Percentiles rank a stretch among this genome's conserved stretches.
These are phyloP conservation scores for Hestina assimilis DNA, from an alignment of 1,140 invertebrate genomes.

Conservation along the genomic window DNA sequence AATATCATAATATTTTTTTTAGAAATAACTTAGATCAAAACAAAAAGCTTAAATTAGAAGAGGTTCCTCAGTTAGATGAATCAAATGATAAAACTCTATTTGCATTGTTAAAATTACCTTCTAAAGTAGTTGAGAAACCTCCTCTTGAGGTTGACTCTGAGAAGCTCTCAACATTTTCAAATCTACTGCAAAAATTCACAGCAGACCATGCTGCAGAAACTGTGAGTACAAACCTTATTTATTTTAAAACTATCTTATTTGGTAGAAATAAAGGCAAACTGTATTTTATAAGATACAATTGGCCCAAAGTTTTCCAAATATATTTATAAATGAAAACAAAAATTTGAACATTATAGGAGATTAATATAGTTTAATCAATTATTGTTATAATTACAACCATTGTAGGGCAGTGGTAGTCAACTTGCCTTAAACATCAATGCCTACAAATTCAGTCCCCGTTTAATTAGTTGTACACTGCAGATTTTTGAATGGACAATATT, in stretches of 20 bases:
- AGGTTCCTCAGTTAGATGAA: conserved; percentile 52
- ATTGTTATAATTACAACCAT: too few relatives aligned
- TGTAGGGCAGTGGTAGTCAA: too few relatives aligned
- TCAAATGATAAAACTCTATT: conserved; percentile 80
- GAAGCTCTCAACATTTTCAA: conserved; percentile 70
- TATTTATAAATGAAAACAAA: too few relatives aligned
- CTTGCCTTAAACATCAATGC: too few relatives aligned
- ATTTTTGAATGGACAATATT: too few relatives aligned
- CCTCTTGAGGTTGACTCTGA: conserved; percentile 50
- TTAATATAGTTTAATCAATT: too few relatives aligned
- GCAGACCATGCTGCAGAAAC: conserved; percentile 63
- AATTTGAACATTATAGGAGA: too few relatives aligned
- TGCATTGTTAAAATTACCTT: conserved; percentile 73
- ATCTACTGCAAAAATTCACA: conserved; percentile 71
- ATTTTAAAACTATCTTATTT: too few relatives aligned
- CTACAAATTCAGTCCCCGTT: too few relatives aligned
- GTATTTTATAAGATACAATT: background rate
- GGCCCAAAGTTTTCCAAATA: background rate
- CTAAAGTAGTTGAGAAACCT: conserved; percentile 51
- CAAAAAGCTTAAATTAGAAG: conserved; percentile 56
- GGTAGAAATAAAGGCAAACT: too few relatives aligned
- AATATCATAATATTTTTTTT: conserved; percentile 20
- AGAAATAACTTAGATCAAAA: conserved; percentile 48
- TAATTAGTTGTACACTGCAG: too few relatives aligned
- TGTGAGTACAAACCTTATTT: conserved; percentile 67